Conservation (phyloP, 2,888 invertebrate species). For the Philonicus albiceps region DNA sequence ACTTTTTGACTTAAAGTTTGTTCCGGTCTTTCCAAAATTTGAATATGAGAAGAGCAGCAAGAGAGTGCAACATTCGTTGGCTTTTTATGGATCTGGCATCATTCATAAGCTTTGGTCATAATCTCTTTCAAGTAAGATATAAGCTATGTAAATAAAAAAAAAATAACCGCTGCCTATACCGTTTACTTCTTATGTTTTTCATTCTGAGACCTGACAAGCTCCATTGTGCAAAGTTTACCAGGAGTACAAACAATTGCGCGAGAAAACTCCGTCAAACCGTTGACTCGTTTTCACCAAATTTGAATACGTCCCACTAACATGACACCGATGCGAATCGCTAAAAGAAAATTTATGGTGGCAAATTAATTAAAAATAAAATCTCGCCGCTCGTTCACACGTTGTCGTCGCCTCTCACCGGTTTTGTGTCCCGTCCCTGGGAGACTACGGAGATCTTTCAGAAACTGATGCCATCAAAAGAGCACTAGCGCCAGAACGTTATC, state of each 20-base stretch:
- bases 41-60: background rate
- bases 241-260: background rate
- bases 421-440: background rate
- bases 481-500: background rate
- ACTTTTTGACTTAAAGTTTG: too few species aligned
- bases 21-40: too few species aligned
- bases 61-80: background rate
- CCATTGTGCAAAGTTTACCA: background rate
- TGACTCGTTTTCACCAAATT: background rate
- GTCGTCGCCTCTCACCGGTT: background rate
- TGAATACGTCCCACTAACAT: background rate
- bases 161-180: background rate
- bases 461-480: background rate
- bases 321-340: background rate
- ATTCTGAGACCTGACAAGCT: background rate
- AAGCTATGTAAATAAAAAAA: background rate
- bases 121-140: background rate
- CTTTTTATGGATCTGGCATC: background rate
- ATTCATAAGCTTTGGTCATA: background rate
- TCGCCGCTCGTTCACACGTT: slow-evolving; percentile 27
- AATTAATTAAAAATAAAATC: slow-evolving; percentile 29
- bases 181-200: background rate
- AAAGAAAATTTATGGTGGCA: slow-evolving; percentile 16
- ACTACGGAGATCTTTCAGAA: slow-evolving; percentile 10
- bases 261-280: background rate